Evolutionary conservation across 2,113 vertebrate genomes (phyloP).

Genomic region (Podarcis raffonei): DNA sequence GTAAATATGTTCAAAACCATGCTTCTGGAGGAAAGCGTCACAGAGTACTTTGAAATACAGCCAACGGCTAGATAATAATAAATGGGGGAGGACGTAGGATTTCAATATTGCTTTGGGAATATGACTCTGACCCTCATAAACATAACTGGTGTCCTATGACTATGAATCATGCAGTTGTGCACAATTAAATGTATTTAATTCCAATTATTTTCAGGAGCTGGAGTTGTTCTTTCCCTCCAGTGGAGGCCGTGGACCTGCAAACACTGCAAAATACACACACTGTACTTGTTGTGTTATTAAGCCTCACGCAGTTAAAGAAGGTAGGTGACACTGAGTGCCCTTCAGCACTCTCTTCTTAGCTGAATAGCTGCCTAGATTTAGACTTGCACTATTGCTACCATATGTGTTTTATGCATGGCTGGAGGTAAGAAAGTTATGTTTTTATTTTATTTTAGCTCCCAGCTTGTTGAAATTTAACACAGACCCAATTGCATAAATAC

Average conservation of each 20-base stretch:
- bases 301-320: constrained; percentile 89
- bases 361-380: background rate
- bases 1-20: background rate
- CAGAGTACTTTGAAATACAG: background rate
- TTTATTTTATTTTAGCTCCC: background rate
- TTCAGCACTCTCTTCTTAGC: background rate
- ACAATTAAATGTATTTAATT: constrained; percentile 51
- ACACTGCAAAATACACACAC: constrained; percentile 83
- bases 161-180: background rate
- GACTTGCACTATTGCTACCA: background rate
- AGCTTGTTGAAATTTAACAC: background rate
- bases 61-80: background rate
- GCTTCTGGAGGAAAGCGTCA: background rate
- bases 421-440: background rate
- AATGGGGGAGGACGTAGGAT: background rate
- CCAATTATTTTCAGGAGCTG: constrained; percentile 82
- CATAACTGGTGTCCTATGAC: background rate
- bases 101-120: background rate
- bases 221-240: constrained; percentile 95
- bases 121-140: background rate
- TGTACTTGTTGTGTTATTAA: constrained; percentile 93
- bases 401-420: background rate
- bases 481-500: background rate
- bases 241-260: constrained; percentile 83
- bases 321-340: constrained; percentile 64